Percentiles rank a stretch among this genome's conserved stretches.
phyloP scores from a whole-genome alignment of 2,888 invertebrate genomes.

The Patella ulyssiponensis region DNA sequence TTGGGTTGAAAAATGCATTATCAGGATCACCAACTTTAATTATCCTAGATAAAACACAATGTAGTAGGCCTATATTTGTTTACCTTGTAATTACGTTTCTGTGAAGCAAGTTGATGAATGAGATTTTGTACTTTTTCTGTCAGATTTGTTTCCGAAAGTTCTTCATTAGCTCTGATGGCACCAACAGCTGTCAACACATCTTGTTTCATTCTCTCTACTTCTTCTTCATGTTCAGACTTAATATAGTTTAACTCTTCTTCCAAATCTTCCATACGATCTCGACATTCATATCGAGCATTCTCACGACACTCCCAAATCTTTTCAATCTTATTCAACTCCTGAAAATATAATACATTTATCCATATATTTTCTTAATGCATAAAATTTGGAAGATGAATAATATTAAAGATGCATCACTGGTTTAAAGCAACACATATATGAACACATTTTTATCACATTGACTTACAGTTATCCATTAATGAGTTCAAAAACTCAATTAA shows the following conservation, averaged over 20 bases:
- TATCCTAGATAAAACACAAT: too few relatives aligned
- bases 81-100: slow-evolving; percentile 57
- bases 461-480: too few relatives aligned
- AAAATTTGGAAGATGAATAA: too few relatives aligned
- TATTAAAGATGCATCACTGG: too few relatives aligned
- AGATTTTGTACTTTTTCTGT: slow-evolving; percentile 51
- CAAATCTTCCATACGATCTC: slow-evolving; percentile 46
- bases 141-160: slow-evolving; percentile 54
- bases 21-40: too few relatives aligned
- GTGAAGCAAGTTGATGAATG: slow-evolving; percentile 54
- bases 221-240: slow-evolving; percentile 70
- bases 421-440: too few relatives aligned
- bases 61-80: slow-evolving; percentile 15
- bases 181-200: slow-evolving; percentile 73
- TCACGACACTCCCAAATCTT: slow-evolving; percentile 56
- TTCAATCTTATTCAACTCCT: slow-evolving; percentile 44
- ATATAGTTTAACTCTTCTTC: slow-evolving; percentile 62
- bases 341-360: background rate
- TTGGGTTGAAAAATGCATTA: too few relatives aligned
- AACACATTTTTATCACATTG: too few relatives aligned
- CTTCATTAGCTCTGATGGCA: slow-evolving; percentile 64
- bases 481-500: too few relatives aligned
- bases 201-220: slow-evolving; percentile 68
- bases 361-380: too few relatives aligned
- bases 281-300: slow-evolving; percentile 57